phyloP scores from a whole-genome alignment of 2,797 vertebrate genomes.

The Psittacula derbiana region DNA sequence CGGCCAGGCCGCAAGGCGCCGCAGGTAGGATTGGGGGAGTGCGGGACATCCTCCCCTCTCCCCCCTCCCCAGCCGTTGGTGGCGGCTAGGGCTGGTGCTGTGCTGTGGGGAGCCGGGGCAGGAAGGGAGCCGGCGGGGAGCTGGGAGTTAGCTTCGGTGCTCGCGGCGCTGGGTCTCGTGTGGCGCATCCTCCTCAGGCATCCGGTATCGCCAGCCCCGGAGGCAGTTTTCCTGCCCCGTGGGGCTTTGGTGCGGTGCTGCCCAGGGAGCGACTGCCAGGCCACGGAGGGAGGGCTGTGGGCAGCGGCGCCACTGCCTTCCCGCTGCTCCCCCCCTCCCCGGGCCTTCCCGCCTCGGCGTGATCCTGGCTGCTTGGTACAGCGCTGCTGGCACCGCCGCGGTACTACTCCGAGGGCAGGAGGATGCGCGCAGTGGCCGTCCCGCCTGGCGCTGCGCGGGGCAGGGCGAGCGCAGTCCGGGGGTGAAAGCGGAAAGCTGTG shows the following conservation, averaged over 20 bases:
- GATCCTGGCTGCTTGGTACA: neutral
- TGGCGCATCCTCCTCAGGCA: neutral
- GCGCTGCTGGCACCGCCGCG: rapidly evolving
- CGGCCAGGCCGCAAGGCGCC: neutral
- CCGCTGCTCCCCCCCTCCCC: too few relatives aligned
- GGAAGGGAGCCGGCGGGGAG: neutral
- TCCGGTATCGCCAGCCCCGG: neutral
- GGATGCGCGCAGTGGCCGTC: neutral
- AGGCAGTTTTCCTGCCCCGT: neutral
- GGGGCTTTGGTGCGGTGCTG: neutral
- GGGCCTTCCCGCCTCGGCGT: neutral
- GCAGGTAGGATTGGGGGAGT: neutral
- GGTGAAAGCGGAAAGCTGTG: neutral
- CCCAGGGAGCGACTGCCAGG: neutral
- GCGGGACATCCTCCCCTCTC: too few relatives aligned
- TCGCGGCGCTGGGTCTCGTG: too few relatives aligned
- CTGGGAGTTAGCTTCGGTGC: too few relatives aligned
- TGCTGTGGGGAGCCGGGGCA: neutral
- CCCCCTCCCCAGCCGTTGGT: neutral
- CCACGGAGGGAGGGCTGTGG: too few relatives aligned
- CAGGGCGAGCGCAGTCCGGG: too few relatives aligned
- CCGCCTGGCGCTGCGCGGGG: neutral
- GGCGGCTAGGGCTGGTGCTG: neutral
- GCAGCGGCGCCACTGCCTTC: neutral
- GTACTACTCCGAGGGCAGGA: neutral